Evolutionary conservation across 2,113 vertebrate genomes (phyloP), one percentile per base, ranked within the genome.

Genomic region (Limanda limanda): DNA sequence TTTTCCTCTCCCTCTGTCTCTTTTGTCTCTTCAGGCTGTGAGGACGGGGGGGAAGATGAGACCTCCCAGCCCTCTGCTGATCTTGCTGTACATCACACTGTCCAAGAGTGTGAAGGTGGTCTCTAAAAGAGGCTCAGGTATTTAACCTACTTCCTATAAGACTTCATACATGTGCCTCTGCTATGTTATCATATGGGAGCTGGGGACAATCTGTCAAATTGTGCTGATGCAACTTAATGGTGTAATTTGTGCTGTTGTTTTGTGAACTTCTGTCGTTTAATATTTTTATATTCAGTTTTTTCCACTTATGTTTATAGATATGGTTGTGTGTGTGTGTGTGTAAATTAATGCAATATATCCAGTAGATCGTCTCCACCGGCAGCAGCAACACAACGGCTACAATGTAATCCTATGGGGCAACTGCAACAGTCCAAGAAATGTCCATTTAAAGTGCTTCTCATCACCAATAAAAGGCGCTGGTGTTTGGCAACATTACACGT

Each of bases 41-140:
- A 87, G 91, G 90, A 91, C 83, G 56, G 89, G 89, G 79, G 82
- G 83, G 86, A 94, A 94, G 91, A 94, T 94, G 93, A 93, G 85
- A 91, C 87, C 89, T 87, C 91, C 92, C 86, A 92, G 85, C 84
- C 88, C 92, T 91, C 88, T 94, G 76, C 86, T 94, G 87, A 90
- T 93, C 87, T 91, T 93, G 81, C 88, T 94, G 75, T 93, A 90
- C 80, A 25, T 90, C 86, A 90, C 91, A 11, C 90, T 94, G 87
- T 91, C 89, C 79, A 88, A 64, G 83, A 88, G 87, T 79, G 73
- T 89, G 24, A 94, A 94, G 85, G 90, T 92, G 84, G 91, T 93
- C 81, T 92, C 93, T 5, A 94, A 94, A 75, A 91, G 92, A 83
- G 93, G 93, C 87, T 94, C 93, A 92, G 93, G 93, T 94, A 90